A percentile compares a stretch with the other conserved stretches of the same genome.
phyloP scores from a whole-genome alignment of 2,888 invertebrate species.

The Eupithecia vulgata region DNA sequence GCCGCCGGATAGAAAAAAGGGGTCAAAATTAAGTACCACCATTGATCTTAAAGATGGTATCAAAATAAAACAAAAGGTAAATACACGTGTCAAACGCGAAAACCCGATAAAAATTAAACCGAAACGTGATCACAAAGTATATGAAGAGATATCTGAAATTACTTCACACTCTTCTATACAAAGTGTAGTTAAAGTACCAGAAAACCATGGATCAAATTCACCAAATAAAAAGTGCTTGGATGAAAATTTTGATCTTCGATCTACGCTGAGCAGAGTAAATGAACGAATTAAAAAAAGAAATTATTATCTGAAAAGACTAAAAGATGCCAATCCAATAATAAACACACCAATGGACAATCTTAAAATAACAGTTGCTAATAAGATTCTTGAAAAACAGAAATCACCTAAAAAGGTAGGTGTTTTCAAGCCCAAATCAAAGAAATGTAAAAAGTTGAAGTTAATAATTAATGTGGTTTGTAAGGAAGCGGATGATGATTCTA shows the following conservation, averaged over 20 bases:
- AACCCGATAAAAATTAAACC: constrained; percentile 5
- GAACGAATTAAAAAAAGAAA: constrained; percentile 27
- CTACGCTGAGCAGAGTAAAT: constrained; percentile 45
- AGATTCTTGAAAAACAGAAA: constrained; percentile 21
- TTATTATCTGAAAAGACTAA: constrained; percentile 22
- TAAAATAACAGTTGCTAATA: constrained; percentile 47
- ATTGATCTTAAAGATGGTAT: constrained; percentile 17
- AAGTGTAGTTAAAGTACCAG: constrained; percentile 36
- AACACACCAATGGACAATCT: constrained; percentile 46
- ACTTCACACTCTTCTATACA: constrained; percentile 28
- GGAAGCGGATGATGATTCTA: constrained; percentile 37
- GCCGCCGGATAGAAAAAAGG: background rate
- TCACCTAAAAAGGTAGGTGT: constrained; percentile 23
- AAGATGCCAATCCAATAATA: constrained; percentile 14
- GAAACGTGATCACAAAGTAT: constrained; percentile 26
- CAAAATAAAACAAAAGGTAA: background rate
- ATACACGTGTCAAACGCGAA: background rate
- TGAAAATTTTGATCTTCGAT: constrained; percentile 47
- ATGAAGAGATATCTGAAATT: constrained; percentile 13
- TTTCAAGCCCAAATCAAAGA: constrained; percentile 40
- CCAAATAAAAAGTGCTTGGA: constrained; percentile 23
- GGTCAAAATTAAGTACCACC: constrained; percentile 1
- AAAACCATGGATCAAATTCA: constrained; percentile 27
- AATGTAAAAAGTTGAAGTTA: constrained; percentile 57
- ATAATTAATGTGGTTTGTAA: constrained; percentile 57